phyloP scores from a whole-genome alignment of 2,797 vertebrate species.

The Rhyacichthys aspro region DNA sequence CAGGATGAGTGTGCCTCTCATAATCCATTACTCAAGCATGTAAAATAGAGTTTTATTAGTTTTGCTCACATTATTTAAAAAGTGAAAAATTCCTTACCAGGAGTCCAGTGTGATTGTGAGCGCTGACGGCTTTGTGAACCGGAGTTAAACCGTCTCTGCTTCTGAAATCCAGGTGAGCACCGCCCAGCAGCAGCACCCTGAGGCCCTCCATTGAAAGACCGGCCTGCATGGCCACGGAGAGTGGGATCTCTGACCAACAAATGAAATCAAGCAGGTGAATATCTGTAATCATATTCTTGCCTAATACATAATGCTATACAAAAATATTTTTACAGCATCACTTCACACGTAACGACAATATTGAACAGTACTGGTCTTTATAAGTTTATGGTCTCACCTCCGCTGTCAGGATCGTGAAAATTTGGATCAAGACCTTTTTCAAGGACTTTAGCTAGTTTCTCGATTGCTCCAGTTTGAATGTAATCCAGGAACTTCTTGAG shows the following conservation, averaged over 20 bases:
- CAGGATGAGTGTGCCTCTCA: too few relatives aligned
- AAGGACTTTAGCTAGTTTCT: conserved; percentile 88
- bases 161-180: conserved; percentile 90
- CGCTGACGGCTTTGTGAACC: conserved; percentile 87
- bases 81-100: conserved; percentile 75
- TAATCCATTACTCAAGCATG: too few relatives aligned
- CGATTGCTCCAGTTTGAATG: conserved; percentile 84
- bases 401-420: conserved; percentile 90
- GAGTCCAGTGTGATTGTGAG: conserved; percentile 86
- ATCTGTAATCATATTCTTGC: background rate
- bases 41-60: conserved; percentile 14
- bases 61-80: too few relatives aligned
- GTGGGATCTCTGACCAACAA: conserved; percentile 82
- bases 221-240: conserved; percentile 85
- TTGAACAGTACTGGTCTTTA: too few relatives aligned
- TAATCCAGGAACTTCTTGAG: conserved; percentile 93
- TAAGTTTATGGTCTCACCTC: conserved; percentile 79
- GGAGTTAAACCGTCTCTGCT: conserved; percentile 87
- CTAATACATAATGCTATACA: background rate
- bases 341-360: background rate
- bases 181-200: conserved; percentile 86
- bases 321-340: background rate
- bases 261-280: background rate
- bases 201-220: conserved; percentile 84
- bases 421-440: conserved; percentile 94